phyloP scores from a whole-genome alignment of 92 coral and sea anemone species.

The Porites cylindrica region DNA sequence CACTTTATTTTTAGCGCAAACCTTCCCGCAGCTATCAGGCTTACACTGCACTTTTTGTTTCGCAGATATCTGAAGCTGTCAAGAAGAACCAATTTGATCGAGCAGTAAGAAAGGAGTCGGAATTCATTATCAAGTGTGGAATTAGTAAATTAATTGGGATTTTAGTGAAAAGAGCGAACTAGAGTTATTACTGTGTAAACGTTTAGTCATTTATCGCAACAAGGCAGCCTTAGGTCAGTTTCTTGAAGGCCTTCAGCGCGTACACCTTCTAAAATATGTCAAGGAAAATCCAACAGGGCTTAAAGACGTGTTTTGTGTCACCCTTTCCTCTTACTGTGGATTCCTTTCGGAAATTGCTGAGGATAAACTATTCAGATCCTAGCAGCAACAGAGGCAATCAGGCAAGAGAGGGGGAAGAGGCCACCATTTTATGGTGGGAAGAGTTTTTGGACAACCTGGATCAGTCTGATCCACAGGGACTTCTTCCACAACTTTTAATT shows the following conservation, averaged over 20 bases:
- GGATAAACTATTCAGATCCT: neutral
- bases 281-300: neutral
- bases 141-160: constrained; percentile 27
- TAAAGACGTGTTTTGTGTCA: constrained; percentile 7
- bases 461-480: constrained; percentile 4
- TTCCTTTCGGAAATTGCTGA: neutral
- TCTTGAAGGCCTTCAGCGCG: constrained; percentile 5
- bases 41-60: neutral
- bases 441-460: neutral
- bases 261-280: neutral
- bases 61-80: neutral
- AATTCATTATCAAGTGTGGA: constrained; percentile 36
- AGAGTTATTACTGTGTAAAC: constrained; percentile 19
- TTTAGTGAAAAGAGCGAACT: constrained; percentile 11
- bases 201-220: constrained; percentile 10
- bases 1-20: too few species aligned
- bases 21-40: neutral
- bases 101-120: neutral
- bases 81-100: neutral
- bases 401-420: constrained; percentile 46
- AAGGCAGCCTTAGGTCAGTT: constrained; percentile 59
- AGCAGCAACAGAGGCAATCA: constrained; percentile 10
- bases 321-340: neutral
- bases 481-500: constrained; percentile 45
- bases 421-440: constrained; percentile 54